Evolutionary conservation across 2,797 vertebrate genomes (phyloP), one percentile per base, ranked within the genome.

Genomic region (Tenualosa ilisha): DNA sequence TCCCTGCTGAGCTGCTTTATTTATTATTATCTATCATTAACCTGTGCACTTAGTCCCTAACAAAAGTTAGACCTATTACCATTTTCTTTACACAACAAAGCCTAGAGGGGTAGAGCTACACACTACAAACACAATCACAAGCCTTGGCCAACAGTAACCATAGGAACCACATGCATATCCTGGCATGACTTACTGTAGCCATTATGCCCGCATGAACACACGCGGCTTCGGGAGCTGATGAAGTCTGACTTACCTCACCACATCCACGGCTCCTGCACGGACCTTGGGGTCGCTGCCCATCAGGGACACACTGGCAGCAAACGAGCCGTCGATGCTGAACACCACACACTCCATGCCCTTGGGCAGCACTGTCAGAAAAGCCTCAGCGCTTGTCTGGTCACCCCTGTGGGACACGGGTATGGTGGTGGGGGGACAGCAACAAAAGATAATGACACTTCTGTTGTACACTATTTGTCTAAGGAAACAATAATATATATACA

Each of bases 201-300:
- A 51, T 51, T 9, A 51, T 12, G 50, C 7, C 50, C 50, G 8
- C 8, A 12, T 56, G 20, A 17, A 56, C 1, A 20, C 4, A 13
- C 2, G 51, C 15, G 51, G 15, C 51, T 0, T 54, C 3, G 22
- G 24, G 22, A 31, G 24, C 26, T 68, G 63, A 68, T 26, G 63
- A 13, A 2, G 3, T 31, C 26, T 37, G 65, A 72, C 65, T 84
- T 93, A 99, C 98, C 98, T 97, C 91, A 99, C 98, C 13, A 99
- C 98, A 0, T 99, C 98, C 61, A 99, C 98, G 0, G 98, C 98
- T 88, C 98, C 98, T 0, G 98, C 97, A 0, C 98, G 94, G 87
- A 99, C 98, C 95, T 99, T 99, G 86, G 98, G 98, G 91, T 99
- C 98, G 0, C 98, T 99, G 89, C 98, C 98, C 98, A 99, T 99